phyloP scores from a whole-genome alignment of 2,888 invertebrate genomes.

The Automeris io region DNA sequence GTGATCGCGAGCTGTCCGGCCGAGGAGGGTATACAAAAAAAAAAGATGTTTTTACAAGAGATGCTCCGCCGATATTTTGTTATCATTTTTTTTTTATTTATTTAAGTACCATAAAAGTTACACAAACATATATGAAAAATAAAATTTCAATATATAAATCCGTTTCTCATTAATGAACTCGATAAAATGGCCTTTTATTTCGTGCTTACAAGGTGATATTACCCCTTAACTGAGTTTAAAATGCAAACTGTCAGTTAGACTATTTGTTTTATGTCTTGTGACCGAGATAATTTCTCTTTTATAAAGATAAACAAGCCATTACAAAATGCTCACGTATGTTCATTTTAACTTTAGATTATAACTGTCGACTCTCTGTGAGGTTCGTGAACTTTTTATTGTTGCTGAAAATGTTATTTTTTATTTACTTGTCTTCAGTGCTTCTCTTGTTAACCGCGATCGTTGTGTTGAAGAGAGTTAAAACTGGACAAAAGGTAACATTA shows the following conservation, averaged over 20 bases:
- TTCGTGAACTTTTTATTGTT: slow-evolving; percentile 15
- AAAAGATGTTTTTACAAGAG: too few relatives aligned
- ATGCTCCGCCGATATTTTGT: too few relatives aligned
- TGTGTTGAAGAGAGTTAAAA: slow-evolving; percentile 40
- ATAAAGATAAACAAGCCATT: slow-evolving; percentile 5
- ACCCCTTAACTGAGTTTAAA: slow-evolving; percentile 5
- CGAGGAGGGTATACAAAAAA: too few relatives aligned
- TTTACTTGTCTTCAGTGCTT: slow-evolving; percentile 46
- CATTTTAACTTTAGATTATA: slow-evolving; percentile 23
- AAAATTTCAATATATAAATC: too few relatives aligned
- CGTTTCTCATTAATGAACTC: too few relatives aligned
- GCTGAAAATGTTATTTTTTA: slow-evolving; percentile 39
- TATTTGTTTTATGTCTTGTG: slow-evolving; percentile 25
- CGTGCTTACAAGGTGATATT: too few relatives aligned
- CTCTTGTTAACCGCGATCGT: slow-evolving; percentile 38
- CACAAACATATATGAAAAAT: too few relatives aligned
- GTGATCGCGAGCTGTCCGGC: too few relatives aligned
- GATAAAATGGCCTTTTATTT: too few relatives aligned
- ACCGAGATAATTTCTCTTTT: slow-evolving; percentile 25
- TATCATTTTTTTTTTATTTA: too few relatives aligned
- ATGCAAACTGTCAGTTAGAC: slow-evolving; percentile 1
- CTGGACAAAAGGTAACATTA: slow-evolving; percentile 34
- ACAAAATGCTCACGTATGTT: slow-evolving; percentile 12
- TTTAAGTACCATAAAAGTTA: too few relatives aligned
- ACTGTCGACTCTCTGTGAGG: slow-evolving; percentile 19